Evolutionary conservation across 2,797 vertebrate genomes (phyloP), one percentile per base, ranked within the genome.

Genomic region (Cyprinella venusta): DNA sequence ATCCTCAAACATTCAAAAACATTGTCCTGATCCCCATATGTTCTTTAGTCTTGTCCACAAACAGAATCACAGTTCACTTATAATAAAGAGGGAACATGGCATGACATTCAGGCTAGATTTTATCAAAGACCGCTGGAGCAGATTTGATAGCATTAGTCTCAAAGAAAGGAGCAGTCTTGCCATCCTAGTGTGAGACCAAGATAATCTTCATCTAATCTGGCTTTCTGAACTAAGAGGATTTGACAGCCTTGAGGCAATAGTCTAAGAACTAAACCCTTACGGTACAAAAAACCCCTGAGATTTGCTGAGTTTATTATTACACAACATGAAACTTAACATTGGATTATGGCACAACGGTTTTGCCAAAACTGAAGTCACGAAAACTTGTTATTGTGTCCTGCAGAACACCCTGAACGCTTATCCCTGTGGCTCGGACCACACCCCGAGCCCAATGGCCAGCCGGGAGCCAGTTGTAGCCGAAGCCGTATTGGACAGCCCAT

Each of bases 371-470:
- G 24, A 5, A 50, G 16, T 80, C 54, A 24, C 5, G 30, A 77
- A 85, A 59, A n/a, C 63, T 68, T 85, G 59, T 56, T 72, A 83
- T 56, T 74, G 36, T 77, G 19, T 82, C 50, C 68, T 59, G 24
- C 67, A 99, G 98, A 97, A 98, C 80, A 99, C 97, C 2, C 88
- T 98, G 12, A 96, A 96, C 50, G 96, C 97, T 0, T 99, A 98
- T 84, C 96, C 97, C 0, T 99, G 98, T 54, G 98, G 98, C 77
- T 98, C 97, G 12, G 98, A 99, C 92, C 98, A 99, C 93, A 99
- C 97, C 2, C 97, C 97, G 12, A 99, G 97, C 88, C 98, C 98
- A 1, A 98, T 99, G 97, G 97, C 97, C 30, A 98, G 97, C 90
- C 92, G 92, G 1, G 84, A 93, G 0, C 93, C 97, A 0, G 89